Evolutionary conservation across 1,140 invertebrate genomes (phyloP).

Genomic region (Plutomurus gul): DNA sequence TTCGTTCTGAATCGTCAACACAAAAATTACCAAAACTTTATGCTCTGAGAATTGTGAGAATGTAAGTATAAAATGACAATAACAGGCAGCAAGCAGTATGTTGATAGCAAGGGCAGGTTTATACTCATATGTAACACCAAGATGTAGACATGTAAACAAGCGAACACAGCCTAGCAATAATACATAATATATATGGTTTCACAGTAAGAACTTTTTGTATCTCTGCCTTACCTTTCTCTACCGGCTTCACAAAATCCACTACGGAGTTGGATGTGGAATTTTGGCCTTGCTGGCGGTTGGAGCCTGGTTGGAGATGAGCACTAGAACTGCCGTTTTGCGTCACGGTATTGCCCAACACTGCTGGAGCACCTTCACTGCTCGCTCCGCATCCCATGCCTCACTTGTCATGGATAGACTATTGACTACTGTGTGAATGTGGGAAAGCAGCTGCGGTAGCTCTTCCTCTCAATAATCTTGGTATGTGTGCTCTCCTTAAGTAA

Average conservation of each 20-base stretch:
- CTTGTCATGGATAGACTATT: neutral
- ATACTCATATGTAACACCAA: neutral
- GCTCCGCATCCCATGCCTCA: slow-evolving; percentile 30
- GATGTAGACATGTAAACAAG: neutral
- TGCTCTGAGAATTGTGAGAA: too few species aligned
- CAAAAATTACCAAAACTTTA: too few species aligned
- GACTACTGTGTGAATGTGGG: slow-evolving; percentile 3
- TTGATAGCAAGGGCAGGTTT: neutral
- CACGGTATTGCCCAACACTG: slow-evolving; percentile 10
- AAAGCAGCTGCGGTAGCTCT: slow-evolving; percentile 5
- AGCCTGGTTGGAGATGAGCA: neutral
- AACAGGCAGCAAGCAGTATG: too few species aligned
- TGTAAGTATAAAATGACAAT: too few species aligned
- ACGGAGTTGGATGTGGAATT: too few species aligned
- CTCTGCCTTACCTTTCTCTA: neutral
- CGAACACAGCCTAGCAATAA: neutral
- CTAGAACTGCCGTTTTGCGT: slow-evolving; percentile 14
- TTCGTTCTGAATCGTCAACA: too few species aligned
- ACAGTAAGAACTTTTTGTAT: neutral
- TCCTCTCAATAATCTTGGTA: neutral
- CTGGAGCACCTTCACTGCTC: slow-evolving; percentile 21
- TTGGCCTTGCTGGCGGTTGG: too few species aligned
- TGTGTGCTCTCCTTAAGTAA: neutral
- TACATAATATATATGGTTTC: neutral
- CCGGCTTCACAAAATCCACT: too few species aligned